Percentiles rank a stretch among this genome's conserved stretches.
phyloP scores from a whole-genome alignment of 2,113 vertebrate genomes.

The Hyaena hyaena region DNA sequence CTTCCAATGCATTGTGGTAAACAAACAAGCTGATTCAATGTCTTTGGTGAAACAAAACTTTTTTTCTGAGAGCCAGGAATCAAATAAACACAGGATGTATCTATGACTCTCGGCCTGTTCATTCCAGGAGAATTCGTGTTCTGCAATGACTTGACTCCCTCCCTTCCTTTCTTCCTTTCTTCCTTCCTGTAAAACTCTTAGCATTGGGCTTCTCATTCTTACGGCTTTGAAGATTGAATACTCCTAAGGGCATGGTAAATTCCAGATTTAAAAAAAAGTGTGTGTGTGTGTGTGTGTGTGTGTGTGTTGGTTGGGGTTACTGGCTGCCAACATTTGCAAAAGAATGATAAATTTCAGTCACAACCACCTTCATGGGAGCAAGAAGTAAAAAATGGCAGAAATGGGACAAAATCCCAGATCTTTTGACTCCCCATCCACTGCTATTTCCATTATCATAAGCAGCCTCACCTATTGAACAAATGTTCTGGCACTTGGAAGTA shows the following conservation, averaged over 20 bases:
- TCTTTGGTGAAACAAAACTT: conserved; percentile 67
- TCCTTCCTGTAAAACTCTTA: conserved; percentile 18
- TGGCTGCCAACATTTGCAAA: conserved; percentile 17
- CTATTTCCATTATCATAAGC: background rate
- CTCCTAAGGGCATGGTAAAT: conserved; percentile 18
- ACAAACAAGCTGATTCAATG: conserved; percentile 59
- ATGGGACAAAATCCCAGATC: background rate
- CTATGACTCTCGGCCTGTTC: conserved; percentile 33
- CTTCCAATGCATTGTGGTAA: conserved; percentile 23
- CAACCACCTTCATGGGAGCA: background rate
- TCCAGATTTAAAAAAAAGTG: background rate
- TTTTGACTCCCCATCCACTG: background rate
- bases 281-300: background rate
- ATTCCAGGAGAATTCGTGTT: conserved; percentile 5
- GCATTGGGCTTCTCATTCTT: conserved; percentile 15
- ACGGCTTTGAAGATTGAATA: conserved; percentile 43
- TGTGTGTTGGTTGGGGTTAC: background rate
- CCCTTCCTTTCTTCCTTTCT: background rate
- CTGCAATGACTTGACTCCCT: background rate
- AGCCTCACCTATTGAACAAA: conserved; percentile 5
- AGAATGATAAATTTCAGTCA: conserved; percentile 46
- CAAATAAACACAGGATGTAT: conserved; percentile 61
- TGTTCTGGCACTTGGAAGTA: background rate
- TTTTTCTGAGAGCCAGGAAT: conserved; percentile 41
- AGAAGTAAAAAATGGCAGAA: conserved; percentile 56